Evolutionary conservation across 1,140 invertebrate genomes (phyloP), one percentile per base, ranked within the genome.

Genomic region (Drosophila takahashii): DNA sequence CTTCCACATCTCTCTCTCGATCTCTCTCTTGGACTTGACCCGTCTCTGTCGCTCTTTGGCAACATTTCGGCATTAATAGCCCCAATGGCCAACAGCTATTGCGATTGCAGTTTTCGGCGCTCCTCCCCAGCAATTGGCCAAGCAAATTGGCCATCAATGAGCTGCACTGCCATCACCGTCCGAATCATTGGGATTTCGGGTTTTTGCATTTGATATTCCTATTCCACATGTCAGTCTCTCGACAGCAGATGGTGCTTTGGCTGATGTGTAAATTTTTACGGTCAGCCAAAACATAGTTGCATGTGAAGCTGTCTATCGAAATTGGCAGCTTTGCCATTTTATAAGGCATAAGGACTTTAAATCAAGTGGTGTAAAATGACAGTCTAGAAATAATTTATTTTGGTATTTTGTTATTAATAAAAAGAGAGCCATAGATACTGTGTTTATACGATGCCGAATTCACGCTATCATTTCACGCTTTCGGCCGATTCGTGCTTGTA

Each of bases 141-240:
- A 60, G 73, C 64, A 81, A 85, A 86, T 85, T 85, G 81, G 78
- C 77, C 61, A 81, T 86, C 78, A 78, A 71, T 81, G 75, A 78
- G 70, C 64, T 81, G 60, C 57, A 59, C 48, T 72, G 26, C 44
- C 52, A 73, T 69, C 67, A 67, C 67, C 51, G 61, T 58, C 29
- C 32, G 32, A 75, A 75, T 57, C 47, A 53, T 51, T 56, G 13
- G 44, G 37, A 34, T 71, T 74, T 65, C 51, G 32, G 32, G 54
- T 73, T 73, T 72, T 72, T 53, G 54, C 41, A 53, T 62, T 37
- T 72, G 47, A 61, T 52, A 34, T 66, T 8, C 29, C 29, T 8
- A 32, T 32, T 45, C 27, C 34, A 42, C 15, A 27, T 56, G 41
- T 42, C 45, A 32, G 51, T n/a, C 29, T 27, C 27, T 48, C 10